These are phyloP conservation scores for Spatulosminthurus flaviceps DNA, from an alignment of 2,888 invertebrate species.

Conservation along the genomic window DNA sequence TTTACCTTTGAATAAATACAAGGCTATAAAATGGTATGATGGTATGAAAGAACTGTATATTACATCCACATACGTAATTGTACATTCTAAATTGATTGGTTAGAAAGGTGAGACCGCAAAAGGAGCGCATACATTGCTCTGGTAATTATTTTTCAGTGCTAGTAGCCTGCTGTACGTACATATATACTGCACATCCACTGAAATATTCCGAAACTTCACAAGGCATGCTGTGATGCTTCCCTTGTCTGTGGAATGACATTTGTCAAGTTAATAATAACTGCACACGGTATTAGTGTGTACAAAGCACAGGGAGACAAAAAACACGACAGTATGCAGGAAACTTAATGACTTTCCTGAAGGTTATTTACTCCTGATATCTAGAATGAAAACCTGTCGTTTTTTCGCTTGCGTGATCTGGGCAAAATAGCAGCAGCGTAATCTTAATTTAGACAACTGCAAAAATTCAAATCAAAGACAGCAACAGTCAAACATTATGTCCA, in stretches of 20 bases:
- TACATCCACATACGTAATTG: too few relatives aligned
- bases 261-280: slow-evolving; percentile 7
- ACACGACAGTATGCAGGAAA: slow-evolving; percentile 11
- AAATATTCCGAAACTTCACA: neutral
- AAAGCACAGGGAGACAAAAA: neutral
- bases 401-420: neutral
- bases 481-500: too few relatives aligned
- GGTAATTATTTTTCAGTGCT: too few relatives aligned
- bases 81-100: too few relatives aligned
- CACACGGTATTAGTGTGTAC: neutral
- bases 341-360: slow-evolving; percentile 25
- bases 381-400: neutral
- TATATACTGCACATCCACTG: neutral
- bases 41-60: neutral
- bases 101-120: slow-evolving; percentile 14
- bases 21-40: neutral
- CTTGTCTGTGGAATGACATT: slow-evolving; percentile 11
- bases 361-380: slow-evolving; percentile 11
- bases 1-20: neutral
- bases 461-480: neutral
- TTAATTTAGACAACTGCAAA: neutral
- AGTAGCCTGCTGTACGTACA: too few relatives aligned
- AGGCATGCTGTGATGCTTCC: neutral
- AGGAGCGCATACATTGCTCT: neutral
- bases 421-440: neutral